These are phyloP conservation scores for Campylomormyrus numenius DNA, from an alignment of 2,113 vertebrate species.

Conservation along the genomic window DNA sequence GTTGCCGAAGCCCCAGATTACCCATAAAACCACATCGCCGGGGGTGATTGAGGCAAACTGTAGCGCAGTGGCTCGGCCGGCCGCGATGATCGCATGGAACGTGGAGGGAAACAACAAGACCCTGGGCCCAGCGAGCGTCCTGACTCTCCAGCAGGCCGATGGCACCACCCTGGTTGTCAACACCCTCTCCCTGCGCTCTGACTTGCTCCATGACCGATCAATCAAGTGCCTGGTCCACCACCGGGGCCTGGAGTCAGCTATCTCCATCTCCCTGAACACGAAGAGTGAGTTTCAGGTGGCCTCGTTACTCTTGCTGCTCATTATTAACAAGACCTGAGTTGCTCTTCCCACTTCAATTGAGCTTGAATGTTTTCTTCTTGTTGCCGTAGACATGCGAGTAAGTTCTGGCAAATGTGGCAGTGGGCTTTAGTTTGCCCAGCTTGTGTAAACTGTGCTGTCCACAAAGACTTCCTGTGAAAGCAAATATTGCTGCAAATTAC, in stretches of 20 bases:
- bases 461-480: neutral
- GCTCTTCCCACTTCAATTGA: neutral
- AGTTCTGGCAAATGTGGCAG: neutral
- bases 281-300: constrained; percentile 54
- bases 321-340: neutral
- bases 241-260: constrained; percentile 62
- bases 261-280: constrained; percentile 71
- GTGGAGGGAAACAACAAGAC: constrained; percentile 49
- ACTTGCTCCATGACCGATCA: constrained; percentile 62
- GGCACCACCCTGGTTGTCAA: constrained; percentile 64
- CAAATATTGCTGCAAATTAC: neutral
- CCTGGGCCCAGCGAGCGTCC: constrained; percentile 46
- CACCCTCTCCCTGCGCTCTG: constrained; percentile 52
- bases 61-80: constrained; percentile 51
- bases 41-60: constrained; percentile 63
- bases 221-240: constrained; percentile 70
- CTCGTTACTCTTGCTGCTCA: neutral
- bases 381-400: neutral
- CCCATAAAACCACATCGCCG: constrained; percentile 37
- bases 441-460: neutral
- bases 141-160: constrained; percentile 42
- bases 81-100: constrained; percentile 53
- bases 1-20: constrained; percentile 59
- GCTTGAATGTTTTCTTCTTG: neutral
- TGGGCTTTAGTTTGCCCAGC: neutral